Conservation (phyloP, 2,888 invertebrate genomes). For the Zaprionus obscuricornis region DNA sequence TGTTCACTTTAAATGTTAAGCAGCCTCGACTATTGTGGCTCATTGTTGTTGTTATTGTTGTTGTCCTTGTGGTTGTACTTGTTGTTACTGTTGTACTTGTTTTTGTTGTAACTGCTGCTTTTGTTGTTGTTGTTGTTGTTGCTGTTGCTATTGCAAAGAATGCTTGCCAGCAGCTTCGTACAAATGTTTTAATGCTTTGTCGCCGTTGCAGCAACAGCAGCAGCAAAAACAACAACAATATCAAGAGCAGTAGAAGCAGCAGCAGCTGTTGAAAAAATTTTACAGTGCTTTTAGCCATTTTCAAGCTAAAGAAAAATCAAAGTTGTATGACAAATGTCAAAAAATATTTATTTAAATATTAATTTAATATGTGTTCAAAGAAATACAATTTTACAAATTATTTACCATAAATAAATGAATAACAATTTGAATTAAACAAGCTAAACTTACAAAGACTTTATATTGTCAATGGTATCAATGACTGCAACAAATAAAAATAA, state of each 20-base stretch:
- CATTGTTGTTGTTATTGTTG: slow-evolving; percentile 3
- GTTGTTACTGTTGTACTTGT: slow-evolving; percentile 23
- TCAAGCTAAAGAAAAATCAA: slow-evolving; percentile 46
- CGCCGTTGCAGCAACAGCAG: slow-evolving; percentile 35
- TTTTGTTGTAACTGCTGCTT: too few species aligned
- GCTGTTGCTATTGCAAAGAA: slow-evolving; percentile 35
- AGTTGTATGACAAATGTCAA: too few species aligned
- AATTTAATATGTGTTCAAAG: too few species aligned
- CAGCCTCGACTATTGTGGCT: slow-evolving; percentile 57
- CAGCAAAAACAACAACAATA: neutral
- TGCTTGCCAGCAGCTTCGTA: slow-evolving; percentile 47
- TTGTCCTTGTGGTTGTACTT: slow-evolving; percentile 13
- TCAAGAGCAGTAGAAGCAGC: too few species aligned
- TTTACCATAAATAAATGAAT: too few species aligned
- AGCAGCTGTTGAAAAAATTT: too few species aligned
- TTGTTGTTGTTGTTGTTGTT: slow-evolving; percentile 24
- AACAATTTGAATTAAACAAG: too few species aligned
- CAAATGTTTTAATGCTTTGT: slow-evolving; percentile 66
- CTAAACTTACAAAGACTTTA: too few species aligned
- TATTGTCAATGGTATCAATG: too few species aligned
- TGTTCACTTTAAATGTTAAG: slow-evolving; percentile 77
- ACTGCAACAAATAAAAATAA: too few species aligned
- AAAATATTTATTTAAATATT: too few species aligned
- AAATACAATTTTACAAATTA: too few species aligned
- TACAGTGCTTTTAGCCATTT: slow-evolving; percentile 26